These are phyloP conservation scores for Rhinoptilus africanus DNA, from an alignment of 2,113 vertebrate genomes.

Conservation along the genomic window DNA sequence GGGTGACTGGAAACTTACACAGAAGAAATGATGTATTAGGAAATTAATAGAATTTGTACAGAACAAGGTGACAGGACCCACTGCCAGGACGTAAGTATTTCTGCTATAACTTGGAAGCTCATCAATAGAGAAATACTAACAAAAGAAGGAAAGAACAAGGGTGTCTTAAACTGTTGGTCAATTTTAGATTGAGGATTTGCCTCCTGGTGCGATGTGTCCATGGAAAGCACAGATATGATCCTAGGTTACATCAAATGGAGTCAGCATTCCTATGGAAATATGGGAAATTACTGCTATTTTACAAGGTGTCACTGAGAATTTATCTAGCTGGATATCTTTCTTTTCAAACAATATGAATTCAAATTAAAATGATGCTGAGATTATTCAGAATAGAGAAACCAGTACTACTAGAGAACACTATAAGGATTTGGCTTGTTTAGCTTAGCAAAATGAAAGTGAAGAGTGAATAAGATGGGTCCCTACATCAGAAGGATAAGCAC, in stretches of 20 bases:
- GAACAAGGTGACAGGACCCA: neutral
- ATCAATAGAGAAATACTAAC: neutral
- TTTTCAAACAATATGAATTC: neutral
- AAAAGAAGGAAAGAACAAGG: neutral
- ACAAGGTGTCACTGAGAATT: neutral
- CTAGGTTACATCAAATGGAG: neutral
- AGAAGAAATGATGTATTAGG: neutral
- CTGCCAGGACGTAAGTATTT: neutral
- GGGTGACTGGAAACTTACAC: neutral
- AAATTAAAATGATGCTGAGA: neutral
- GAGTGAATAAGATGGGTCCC: neutral
- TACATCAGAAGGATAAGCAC: neutral
- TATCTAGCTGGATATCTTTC: neutral
- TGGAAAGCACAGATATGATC: neutral
- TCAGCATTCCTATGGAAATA: neutral
- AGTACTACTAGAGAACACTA: neutral
- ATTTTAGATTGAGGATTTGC: neutral
- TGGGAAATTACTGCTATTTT: neutral
- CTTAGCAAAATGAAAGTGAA: neutral
- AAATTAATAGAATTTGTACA: neutral
- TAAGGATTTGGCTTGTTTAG: neutral
- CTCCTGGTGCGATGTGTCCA: neutral
- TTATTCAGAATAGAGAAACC: neutral
- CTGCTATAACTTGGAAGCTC: neutral
- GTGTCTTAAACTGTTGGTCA: neutral